Percentiles rank a stretch among this genome's conserved stretches.
phyloP scores from a whole-genome alignment of 2,797 vertebrate genomes.

The Sus cebifrons region DNA sequence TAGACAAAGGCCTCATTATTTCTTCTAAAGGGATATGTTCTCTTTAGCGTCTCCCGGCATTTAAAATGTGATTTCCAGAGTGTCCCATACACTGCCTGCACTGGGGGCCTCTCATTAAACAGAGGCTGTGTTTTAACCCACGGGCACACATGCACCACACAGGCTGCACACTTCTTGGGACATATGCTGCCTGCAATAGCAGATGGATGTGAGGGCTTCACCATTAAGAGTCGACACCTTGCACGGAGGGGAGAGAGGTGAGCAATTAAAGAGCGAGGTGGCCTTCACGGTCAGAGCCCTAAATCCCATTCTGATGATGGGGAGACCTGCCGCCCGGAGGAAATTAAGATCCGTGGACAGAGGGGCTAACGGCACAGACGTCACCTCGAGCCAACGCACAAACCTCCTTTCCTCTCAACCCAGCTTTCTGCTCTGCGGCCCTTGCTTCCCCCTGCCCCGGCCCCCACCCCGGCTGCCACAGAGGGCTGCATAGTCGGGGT shows the following conservation, averaged over 20 bases:
- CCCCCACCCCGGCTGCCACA: neutral
- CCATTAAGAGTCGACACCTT: neutral
- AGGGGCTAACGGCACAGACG: constrained; percentile 71
- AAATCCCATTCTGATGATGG: constrained; percentile 72
- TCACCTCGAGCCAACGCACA: constrained; percentile 64
- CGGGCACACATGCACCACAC: fast-evolving
- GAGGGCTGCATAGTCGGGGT: neutral
- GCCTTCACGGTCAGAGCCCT: constrained; percentile 58
- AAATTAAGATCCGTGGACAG: constrained; percentile 67
- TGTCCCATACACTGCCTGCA: neutral
- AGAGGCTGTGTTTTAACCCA: neutral
- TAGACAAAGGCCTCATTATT: constrained; percentile 68
- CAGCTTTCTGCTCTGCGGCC: constrained; percentile 26
- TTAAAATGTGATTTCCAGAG: constrained; percentile 68
- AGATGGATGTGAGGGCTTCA: constrained; percentile 21
- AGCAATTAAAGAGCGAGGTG: constrained; percentile 70
- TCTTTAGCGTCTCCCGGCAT: neutral
- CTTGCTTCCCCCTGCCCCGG: neutral
- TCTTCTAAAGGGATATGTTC: constrained; percentile 19
- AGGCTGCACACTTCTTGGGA: neutral
- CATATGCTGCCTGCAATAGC: neutral
- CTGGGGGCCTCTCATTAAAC: neutral
- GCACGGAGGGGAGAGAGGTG: neutral
- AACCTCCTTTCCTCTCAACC: constrained; percentile 44
- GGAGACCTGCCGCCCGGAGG: constrained; percentile 70